Conservation (phyloP, 2,888 invertebrate genomes). For the Saturnia pavonia region DNA sequence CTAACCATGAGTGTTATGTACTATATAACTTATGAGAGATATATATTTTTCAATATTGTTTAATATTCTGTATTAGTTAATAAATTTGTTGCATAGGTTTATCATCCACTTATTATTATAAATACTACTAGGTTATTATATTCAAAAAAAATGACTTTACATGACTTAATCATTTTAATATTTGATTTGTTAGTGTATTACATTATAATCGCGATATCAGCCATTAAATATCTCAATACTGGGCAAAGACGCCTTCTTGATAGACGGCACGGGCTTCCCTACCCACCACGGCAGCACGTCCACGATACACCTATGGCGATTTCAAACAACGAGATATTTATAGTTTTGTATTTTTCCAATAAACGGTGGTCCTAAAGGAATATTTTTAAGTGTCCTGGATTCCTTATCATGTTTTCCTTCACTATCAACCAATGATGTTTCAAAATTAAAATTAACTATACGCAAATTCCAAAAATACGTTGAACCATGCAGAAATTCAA, state of each 20-base stretch:
- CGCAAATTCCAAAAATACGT: neutral
- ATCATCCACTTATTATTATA: too few species aligned
- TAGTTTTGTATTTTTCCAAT: neutral
- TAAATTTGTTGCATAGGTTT: too few species aligned
- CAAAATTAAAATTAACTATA: neutral
- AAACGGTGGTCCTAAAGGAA: neutral
- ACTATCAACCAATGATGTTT: neutral
- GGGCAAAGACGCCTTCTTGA: neutral
- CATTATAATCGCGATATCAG: too few species aligned
- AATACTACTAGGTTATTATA: too few species aligned
- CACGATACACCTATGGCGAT: neutral
- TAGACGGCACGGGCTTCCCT: neutral
- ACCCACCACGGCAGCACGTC: too few species aligned
- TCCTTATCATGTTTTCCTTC: neutral
- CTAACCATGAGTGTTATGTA: too few species aligned
- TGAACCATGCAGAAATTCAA: neutral
- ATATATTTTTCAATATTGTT: too few species aligned
- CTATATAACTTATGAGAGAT: too few species aligned
- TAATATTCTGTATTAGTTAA: too few species aligned
- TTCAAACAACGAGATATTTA: neutral
- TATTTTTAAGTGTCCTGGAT: neutral
- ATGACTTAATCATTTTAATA: too few species aligned
- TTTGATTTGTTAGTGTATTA: too few species aligned
- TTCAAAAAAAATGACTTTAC: too few species aligned
- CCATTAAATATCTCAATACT: neutral